Conservation (phyloP, 2,888 invertebrate genomes). For the Lapara coniferarum region DNA sequence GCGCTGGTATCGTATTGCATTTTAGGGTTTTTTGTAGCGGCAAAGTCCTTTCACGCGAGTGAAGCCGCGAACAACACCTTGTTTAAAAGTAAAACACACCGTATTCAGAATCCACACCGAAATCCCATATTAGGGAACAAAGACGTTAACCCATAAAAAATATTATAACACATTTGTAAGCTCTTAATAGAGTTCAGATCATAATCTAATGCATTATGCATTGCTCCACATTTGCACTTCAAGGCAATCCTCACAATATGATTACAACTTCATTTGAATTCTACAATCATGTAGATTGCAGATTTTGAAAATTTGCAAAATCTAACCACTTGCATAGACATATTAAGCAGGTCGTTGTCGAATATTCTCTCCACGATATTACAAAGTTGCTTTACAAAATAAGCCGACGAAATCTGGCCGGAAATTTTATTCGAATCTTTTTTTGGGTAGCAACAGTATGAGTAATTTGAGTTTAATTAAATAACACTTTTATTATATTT, state of each 20-base stretch:
- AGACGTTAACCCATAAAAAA: slow-evolving; percentile 7
- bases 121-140: slow-evolving; percentile 2
- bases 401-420: background rate
- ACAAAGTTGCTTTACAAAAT: background rate
- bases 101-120: too few relatives aligned
- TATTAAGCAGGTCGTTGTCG: background rate
- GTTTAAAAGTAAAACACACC: too few relatives aligned
- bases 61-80: too few relatives aligned
- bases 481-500: too few relatives aligned
- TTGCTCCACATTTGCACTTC: slow-evolving; percentile 49
- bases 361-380: background rate
- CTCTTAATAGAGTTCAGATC: slow-evolving; percentile 19
- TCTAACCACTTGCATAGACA: slow-evolving; percentile 4
- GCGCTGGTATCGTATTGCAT: too few relatives aligned
- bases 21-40: too few relatives aligned
- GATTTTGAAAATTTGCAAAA: slow-evolving; percentile 21
- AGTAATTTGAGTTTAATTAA: background rate
- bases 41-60: too few relatives aligned
- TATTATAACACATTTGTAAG: slow-evolving; percentile 17
- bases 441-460: background rate
- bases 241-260: slow-evolving; percentile 40
- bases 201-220: slow-evolving; percentile 39
- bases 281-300: slow-evolving; percentile 18
- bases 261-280: slow-evolving; percentile 20
- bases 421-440: background rate